Evolutionary conservation across 2,113 vertebrate species (phyloP).

Genomic region (Triplophysa tibetana): DNA sequence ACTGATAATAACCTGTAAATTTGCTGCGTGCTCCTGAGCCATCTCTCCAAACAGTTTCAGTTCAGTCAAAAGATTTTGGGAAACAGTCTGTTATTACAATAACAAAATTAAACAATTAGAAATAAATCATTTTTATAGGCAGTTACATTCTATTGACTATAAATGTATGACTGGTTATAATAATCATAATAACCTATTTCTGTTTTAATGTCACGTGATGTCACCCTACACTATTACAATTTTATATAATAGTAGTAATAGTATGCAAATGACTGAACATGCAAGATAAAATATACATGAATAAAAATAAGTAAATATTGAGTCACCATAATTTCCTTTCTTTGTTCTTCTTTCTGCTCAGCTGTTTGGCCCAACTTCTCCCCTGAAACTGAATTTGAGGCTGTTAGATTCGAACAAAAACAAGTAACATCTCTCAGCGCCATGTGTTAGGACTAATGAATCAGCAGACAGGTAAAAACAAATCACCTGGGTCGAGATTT

Average conservation of each 20-base stretch:
- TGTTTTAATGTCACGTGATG: no score
- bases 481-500: slow-evolving; percentile 64
- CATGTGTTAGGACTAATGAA: neutral
- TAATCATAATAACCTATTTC: no score
- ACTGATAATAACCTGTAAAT: slow-evolving; percentile 58
- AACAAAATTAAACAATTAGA: neutral
- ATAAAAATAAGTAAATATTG: no score
- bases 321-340: slow-evolving; percentile 68
- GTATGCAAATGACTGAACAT: no score
- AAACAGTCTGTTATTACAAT: slow-evolving; percentile 61
- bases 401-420: neutral
- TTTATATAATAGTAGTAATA: no score
- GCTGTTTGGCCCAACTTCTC: slow-evolving; percentile 62
- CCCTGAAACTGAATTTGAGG: slow-evolving; percentile 65
- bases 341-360: slow-evolving; percentile 60
- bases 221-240: no score
- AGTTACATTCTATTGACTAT: no score
- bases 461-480: neutral
- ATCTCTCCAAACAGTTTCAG: slow-evolving; percentile 61
- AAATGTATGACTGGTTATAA: no score
- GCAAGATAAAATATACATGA: no score
- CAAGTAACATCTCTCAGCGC: no score
- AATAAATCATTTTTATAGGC: no score
- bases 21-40: slow-evolving; percentile 60
- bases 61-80: slow-evolving; percentile 64